Evolutionary conservation across 2,888 invertebrate species (phyloP).

Genomic region (Zele albiditarsus): DNA sequence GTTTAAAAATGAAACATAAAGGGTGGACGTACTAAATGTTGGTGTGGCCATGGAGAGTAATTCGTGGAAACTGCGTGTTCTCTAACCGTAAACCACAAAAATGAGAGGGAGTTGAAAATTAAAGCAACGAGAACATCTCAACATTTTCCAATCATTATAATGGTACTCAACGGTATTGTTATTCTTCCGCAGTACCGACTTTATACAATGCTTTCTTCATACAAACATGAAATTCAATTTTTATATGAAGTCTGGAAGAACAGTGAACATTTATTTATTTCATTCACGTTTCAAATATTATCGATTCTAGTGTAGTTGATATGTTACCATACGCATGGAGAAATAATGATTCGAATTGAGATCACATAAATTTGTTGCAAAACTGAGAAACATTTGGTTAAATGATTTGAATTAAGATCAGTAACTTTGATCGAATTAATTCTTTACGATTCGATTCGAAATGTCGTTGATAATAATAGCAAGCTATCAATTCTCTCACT

Average conservation of each 20-base stretch:
- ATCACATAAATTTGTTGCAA: too few species aligned
- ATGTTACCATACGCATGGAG: too few species aligned
- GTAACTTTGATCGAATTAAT: too few species aligned
- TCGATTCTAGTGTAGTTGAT: background rate
- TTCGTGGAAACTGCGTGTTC: slow-evolving; percentile 35
- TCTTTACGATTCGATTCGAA: too few species aligned
- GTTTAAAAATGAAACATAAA: slow-evolving; percentile 14
- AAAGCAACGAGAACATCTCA: slow-evolving; percentile 19
- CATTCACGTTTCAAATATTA: background rate
- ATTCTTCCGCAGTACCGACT: background rate
- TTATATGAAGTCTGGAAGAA: background rate
- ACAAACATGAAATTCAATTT: background rate
- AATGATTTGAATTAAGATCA: too few species aligned
- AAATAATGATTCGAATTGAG: too few species aligned
- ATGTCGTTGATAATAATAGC: too few species aligned
- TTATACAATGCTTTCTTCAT: background rate
- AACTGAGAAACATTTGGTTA: too few species aligned
- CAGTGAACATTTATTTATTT: too few species aligned
- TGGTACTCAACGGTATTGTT: slow-evolving; percentile 7
- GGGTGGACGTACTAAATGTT: slow-evolving; percentile 19
- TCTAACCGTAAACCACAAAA: slow-evolving; percentile 36
- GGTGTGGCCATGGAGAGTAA: slow-evolving; percentile 23
- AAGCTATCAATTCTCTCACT: too few species aligned
- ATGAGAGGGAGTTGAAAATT: slow-evolving; percentile 30
- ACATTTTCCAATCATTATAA: slow-evolving; percentile 22